phyloP scores from a whole-genome alignment of 2,797 vertebrate species.

The Galago senegalensis region DNA sequence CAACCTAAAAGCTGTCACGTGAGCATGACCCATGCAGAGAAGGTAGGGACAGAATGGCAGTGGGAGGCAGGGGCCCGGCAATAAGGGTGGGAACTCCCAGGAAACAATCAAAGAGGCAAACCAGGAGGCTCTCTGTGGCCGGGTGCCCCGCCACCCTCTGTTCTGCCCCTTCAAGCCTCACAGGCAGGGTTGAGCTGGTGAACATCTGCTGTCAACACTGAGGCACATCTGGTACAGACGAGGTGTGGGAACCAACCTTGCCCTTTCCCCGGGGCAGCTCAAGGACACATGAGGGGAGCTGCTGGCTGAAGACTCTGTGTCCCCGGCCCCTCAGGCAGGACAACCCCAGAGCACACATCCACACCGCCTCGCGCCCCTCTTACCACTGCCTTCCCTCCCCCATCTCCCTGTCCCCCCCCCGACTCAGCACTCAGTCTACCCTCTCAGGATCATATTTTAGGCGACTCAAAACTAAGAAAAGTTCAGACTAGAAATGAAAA shows the following conservation, averaged over 20 bases:
- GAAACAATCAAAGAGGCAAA: neutral
- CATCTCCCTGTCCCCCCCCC: neutral
- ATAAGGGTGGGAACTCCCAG: neutral
- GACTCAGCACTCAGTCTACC: neutral
- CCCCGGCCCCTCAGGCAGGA: neutral
- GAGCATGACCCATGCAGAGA: neutral
- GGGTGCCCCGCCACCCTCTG: neutral
- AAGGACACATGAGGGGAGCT: neutral
- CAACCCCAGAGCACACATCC: neutral
- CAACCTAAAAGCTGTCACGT: neutral
- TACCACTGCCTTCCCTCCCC: neutral
- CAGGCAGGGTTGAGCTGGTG: neutral
- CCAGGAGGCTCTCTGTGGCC: neutral
- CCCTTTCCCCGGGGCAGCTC: neutral
- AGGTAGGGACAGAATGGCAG: neutral
- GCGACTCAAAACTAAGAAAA: neutral
- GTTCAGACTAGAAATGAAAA: neutral
- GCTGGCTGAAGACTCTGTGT: neutral
- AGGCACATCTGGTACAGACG: neutral
- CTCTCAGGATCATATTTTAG: neutral
- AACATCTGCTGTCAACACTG: neutral
- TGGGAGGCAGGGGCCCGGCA: neutral
- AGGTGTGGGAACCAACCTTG: neutral
- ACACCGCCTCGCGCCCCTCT: neutral
- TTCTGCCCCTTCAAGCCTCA: neutral